These are phyloP conservation scores for Dinocampus coccinellae DNA, from an alignment of 2,888 invertebrate genomes.

Conservation along the genomic window DNA sequence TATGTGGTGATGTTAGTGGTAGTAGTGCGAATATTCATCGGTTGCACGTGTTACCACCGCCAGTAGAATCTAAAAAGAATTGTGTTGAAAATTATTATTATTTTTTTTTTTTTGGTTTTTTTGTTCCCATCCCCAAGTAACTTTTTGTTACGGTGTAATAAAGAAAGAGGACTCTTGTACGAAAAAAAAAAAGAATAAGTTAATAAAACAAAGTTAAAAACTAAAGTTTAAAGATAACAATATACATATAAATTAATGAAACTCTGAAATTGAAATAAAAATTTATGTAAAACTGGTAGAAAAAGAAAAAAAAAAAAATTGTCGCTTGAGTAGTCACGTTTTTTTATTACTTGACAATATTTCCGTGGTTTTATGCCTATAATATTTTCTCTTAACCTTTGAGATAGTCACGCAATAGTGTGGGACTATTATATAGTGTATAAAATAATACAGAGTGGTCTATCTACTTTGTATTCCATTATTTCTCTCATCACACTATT, in stretches of 20 bases:
- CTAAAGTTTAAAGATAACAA: neutral
- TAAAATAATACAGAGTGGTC: neutral
- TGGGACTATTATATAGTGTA: neutral
- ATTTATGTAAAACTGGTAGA: neutral
- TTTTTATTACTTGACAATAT: too few relatives aligned
- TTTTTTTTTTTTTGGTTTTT: too few relatives aligned
- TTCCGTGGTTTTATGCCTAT: too few relatives aligned
- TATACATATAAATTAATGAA: neutral
- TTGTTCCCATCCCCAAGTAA: slow-evolving; percentile 33
- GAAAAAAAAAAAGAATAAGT: too few relatives aligned
- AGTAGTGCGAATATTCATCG: slow-evolving; percentile 39
- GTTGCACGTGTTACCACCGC: slow-evolving; percentile 39
- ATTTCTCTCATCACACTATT: neutral
- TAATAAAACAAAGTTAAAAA: slow-evolving; percentile 18
- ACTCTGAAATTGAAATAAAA: neutral
- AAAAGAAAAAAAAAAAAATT: too few relatives aligned
- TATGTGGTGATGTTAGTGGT: slow-evolving; percentile 5
- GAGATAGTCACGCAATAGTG: too few relatives aligned
- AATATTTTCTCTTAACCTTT: too few relatives aligned
- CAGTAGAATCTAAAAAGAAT: neutral
- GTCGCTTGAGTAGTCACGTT: too few relatives aligned
- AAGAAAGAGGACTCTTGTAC: slow-evolving; percentile 15
- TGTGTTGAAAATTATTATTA: neutral
- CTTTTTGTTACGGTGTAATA: slow-evolving; percentile 35
- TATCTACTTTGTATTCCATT: neutral